Conservation (phyloP, 1,140 invertebrate genomes). For the Drosophila lacteicornis region DNA sequence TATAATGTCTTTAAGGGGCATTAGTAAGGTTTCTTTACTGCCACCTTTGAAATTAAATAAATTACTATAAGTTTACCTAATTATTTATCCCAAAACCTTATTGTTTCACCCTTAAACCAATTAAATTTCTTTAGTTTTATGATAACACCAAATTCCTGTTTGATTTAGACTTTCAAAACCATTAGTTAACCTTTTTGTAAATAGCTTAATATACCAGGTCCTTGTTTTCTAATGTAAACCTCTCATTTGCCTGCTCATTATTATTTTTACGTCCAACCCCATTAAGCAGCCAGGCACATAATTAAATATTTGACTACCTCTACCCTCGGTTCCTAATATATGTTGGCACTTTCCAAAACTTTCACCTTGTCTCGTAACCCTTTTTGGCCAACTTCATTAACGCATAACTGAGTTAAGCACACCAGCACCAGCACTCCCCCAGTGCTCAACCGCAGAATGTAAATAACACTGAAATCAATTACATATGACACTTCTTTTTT, state of each 20-base stretch:
- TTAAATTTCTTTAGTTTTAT: too few relatives aligned
- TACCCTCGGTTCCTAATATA: background rate
- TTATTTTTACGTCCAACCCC: slow-evolving; percentile 6
- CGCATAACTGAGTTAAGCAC: slow-evolving; percentile 55
- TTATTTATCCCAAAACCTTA: background rate
- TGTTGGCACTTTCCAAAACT: slow-evolving; percentile 42
- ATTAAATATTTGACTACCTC: slow-evolving; percentile 39
- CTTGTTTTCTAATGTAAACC: background rate
- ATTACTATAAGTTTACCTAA: too few relatives aligned
- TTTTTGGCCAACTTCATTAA: slow-evolving; percentile 61
- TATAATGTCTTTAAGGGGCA: too few relatives aligned
- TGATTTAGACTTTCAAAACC: background rate
- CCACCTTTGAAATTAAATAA: background rate
- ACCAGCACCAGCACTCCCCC: background rate
- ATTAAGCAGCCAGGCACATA: slow-evolving; percentile 24
- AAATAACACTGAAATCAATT: slow-evolving; percentile 71
- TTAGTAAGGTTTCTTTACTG: too few relatives aligned
- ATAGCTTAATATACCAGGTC: too few relatives aligned
- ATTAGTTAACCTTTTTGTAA: background rate
- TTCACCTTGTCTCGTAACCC: slow-evolving; percentile 43
- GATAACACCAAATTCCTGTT: background rate
- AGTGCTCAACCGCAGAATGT: slow-evolving; percentile 36
- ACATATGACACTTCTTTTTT: slow-evolving; percentile 64
- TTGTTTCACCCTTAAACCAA: background rate
- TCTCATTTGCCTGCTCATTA: slow-evolving; percentile 1